Conservation (phyloP, 2,888 invertebrate genomes). For the Euphydryas editha region DNA sequence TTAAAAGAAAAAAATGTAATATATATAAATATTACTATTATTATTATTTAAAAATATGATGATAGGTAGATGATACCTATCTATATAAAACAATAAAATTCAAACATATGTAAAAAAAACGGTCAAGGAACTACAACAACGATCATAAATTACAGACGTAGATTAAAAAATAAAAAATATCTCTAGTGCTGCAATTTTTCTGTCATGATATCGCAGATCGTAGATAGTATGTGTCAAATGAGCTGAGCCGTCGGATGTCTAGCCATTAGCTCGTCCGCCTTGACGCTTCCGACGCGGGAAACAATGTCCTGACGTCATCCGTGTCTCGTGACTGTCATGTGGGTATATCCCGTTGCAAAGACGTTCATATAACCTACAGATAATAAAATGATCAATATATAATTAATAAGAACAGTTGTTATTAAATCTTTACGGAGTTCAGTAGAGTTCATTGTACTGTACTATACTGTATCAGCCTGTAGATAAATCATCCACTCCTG, state of each 20-base stretch:
- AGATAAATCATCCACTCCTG: too few relatives aligned
- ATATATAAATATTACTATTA: too few relatives aligned
- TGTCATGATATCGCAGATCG: constrained; percentile 8
- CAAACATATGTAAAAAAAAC: too few relatives aligned
- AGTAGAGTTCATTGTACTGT: background rate
- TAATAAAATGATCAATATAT: background rate
- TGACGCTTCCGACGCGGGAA: constrained; percentile 62
- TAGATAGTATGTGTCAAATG: constrained; percentile 34
- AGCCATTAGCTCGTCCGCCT: constrained; percentile 66
- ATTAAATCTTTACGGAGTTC: too few relatives aligned
- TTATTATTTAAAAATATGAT: too few relatives aligned
- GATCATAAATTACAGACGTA: too few relatives aligned
- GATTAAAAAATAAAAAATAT: background rate
- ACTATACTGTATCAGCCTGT: too few relatives aligned
- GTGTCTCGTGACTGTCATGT: constrained; percentile 26
- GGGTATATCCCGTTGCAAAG: constrained; percentile 4
- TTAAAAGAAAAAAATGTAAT: too few relatives aligned
- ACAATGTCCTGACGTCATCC: constrained; percentile 42
- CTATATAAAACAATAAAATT: background rate
- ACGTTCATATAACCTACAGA: background rate
- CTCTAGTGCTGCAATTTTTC: constrained; percentile 19
- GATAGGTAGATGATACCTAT: too few relatives aligned
- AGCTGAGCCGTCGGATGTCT: constrained; percentile 61
- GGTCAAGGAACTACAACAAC: background rate
- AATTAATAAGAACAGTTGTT: background rate